Percentiles rank a stretch among this genome's conserved stretches.
Evolutionary conservation across 2,888 invertebrate species (phyloP).

Genomic region (Brenthis daphne): DNA sequence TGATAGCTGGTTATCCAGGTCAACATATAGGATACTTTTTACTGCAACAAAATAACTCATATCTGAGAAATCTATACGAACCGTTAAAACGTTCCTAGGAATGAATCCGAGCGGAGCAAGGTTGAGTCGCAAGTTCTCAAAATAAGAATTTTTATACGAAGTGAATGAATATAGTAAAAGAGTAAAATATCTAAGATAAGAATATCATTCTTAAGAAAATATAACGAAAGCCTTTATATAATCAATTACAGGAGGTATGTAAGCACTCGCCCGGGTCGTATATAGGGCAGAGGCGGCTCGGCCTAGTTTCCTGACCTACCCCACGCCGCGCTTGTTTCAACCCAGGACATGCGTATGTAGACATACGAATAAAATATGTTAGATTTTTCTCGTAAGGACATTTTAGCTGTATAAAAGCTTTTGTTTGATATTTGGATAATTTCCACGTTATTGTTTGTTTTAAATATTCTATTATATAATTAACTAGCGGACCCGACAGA

Average conservation of each 20-base stretch:
- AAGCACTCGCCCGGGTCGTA: slow-evolving; percentile 29
- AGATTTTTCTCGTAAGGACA: background rate
- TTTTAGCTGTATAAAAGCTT: background rate
- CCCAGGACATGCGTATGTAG: slow-evolving; percentile 28
- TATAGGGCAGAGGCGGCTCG: slow-evolving; percentile 48
- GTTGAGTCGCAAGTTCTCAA: no score
- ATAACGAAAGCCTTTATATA: slow-evolving; percentile 2
- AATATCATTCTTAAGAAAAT: background rate
- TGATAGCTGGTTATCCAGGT: no score
- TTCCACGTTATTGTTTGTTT: background rate
- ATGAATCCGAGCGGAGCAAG: no score
- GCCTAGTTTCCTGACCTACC: slow-evolving; percentile 68
- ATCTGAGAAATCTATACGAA: no score
- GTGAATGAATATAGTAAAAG: no score
- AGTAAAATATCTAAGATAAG: background rate
- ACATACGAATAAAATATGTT: background rate
- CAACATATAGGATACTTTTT: no score
- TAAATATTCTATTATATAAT: no score
- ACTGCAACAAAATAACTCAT: no score
- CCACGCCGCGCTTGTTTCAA: slow-evolving; percentile 57
- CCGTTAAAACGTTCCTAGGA: no score
- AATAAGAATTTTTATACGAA: no score
- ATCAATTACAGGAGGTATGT: slow-evolving; percentile 18
- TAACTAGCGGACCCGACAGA: no score
- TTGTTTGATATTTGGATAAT: background rate